These are phyloP conservation scores for Buceros bicornis DNA, from an alignment of 2,797 vertebrate species.

Conservation along the genomic window DNA sequence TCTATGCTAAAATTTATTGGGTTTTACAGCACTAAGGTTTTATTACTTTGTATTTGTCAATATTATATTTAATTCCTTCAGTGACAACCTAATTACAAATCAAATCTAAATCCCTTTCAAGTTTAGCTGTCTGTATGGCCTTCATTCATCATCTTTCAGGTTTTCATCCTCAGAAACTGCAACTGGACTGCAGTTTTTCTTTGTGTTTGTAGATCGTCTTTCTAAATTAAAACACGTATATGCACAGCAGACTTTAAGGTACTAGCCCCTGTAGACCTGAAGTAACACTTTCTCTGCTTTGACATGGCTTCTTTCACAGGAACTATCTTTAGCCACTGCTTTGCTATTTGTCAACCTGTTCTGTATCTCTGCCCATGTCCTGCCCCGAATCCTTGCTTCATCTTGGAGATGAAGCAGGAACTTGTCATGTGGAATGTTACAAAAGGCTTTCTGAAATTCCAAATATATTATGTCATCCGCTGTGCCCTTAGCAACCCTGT, in stretches of 20 bases:
- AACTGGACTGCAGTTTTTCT: background rate
- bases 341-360: conserved; percentile 34
- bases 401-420: background rate
- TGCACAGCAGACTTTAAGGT: background rate
- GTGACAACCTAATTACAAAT: conserved; percentile 21
- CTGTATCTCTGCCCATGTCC: background rate
- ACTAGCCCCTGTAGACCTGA: background rate
- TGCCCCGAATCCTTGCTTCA: conserved; percentile 7
- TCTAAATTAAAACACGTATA: background rate
- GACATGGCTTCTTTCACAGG: background rate
- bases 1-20: background rate
- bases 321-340: conserved; percentile 6
- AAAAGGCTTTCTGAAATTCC: conserved; percentile 1
- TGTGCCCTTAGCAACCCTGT: background rate
- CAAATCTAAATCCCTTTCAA: conserved; percentile 4
- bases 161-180: background rate
- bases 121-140: background rate
- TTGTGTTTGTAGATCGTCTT: background rate
- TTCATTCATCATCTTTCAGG: background rate
- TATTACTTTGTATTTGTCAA: conserved; percentile 14
- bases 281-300: background rate
- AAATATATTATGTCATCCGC: conserved; percentile 2
- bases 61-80: background rate
- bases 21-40: background rate
- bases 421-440: background rate